Percentiles rank a stretch among this genome's conserved stretches.
phyloP scores from a whole-genome alignment of 2,113 vertebrate genomes.

The Todiramphus saurophagus region DNA sequence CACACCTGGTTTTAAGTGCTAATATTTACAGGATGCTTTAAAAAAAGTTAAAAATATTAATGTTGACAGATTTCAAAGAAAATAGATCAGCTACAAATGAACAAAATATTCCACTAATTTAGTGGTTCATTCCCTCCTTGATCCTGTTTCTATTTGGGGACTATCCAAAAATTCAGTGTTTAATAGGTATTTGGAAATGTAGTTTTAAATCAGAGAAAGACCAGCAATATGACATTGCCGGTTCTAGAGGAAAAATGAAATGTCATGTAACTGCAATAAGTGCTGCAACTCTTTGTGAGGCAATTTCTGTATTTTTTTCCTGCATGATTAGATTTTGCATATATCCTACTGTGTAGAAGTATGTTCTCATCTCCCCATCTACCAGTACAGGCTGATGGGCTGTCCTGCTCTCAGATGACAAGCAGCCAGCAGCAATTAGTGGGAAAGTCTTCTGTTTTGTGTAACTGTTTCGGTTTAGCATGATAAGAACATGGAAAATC shows the following conservation, averaged over 20 bases:
- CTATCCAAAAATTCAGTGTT: not conserved
- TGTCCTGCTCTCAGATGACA: not conserved
- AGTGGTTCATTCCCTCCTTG: not conserved
- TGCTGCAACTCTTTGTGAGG: not conserved
- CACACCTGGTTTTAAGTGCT: not conserved
- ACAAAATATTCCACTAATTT: not conserved
- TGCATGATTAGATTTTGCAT: slow-evolving; percentile 49
- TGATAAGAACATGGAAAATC: not conserved
- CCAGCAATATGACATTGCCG: not conserved
- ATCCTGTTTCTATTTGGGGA: not conserved
- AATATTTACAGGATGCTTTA: not conserved
- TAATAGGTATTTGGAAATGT: slow-evolving; percentile 7
- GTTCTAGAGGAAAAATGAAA: slow-evolving; percentile 20
- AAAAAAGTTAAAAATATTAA: not conserved
- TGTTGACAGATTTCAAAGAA: not conserved
- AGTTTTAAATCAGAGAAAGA: slow-evolving; percentile 4
- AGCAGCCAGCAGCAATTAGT: not conserved
- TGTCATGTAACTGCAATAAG: slow-evolving; percentile 30
- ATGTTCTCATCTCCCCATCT: not conserved
- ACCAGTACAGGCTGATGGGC: not conserved
- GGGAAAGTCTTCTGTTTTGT: not conserved
- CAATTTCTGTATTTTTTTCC: not conserved
- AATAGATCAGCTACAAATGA: not conserved
- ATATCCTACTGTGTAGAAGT: slow-evolving; percentile 3
- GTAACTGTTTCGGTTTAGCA: not conserved